Evolutionary conservation across 2,797 vertebrate species (phyloP).

Genomic region (Poeciliopsis turneri): DNA sequence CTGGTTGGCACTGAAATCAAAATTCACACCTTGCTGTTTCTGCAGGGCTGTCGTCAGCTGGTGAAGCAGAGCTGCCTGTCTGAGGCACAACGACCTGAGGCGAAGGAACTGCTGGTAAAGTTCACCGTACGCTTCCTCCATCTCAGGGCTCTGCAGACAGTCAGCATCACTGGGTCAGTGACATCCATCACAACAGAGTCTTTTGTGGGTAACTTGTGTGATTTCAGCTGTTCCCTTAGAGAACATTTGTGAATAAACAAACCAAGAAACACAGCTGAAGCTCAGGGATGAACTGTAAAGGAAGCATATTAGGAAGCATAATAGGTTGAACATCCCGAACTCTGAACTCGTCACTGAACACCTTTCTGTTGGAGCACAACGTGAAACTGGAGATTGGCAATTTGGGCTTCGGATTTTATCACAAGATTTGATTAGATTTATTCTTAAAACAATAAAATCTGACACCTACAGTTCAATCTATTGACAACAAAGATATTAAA

Average conservation of each 20-base stretch:
- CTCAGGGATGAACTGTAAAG: neutral
- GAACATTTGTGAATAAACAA: neutral
- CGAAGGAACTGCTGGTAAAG: conserved; percentile 81
- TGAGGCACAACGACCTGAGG: conserved; percentile 82
- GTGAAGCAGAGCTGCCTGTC: conserved; percentile 82
- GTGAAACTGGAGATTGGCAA: neutral
- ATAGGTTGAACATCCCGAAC: neutral
- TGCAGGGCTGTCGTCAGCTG: conserved; percentile 74
- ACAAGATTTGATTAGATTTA: neutral
- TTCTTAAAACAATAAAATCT: neutral
- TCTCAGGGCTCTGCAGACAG: conserved; percentile 46
- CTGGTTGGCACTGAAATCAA: neutral
- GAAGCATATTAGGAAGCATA: no score
- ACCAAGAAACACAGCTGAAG: neutral
- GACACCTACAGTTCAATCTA: neutral
- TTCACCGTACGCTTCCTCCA: conserved; percentile 83
- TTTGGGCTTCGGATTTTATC: neutral
- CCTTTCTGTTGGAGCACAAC: neutral
- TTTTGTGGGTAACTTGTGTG: neutral
- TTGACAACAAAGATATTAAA: neutral
- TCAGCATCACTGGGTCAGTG: neutral
- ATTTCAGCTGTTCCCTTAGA: neutral
- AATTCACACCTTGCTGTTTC: conserved; percentile 68
- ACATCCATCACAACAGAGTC: neutral
- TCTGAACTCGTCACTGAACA: neutral